Evolutionary conservation across 2,797 vertebrate genomes (phyloP).

Genomic region (Bufotes viridis): DNA sequence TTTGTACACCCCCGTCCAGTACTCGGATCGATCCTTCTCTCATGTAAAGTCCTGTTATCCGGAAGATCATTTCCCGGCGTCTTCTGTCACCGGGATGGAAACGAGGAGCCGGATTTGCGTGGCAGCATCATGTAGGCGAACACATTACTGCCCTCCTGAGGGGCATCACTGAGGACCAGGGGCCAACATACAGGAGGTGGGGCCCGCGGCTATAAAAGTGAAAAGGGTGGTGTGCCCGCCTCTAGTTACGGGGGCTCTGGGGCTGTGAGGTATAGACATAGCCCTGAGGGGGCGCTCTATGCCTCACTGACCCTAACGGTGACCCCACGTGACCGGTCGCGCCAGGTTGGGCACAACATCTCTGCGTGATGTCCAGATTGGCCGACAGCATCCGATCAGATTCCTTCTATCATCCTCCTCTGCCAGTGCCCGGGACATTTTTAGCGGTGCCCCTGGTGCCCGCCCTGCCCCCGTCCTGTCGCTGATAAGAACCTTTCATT

Average conservation of each 20-base stretch:
- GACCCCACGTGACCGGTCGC: no score
- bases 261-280: no score
- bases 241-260: no score
- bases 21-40: not conserved
- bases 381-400: not conserved
- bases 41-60: not conserved
- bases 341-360: no score
- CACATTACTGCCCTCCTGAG: not conserved
- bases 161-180: not conserved
- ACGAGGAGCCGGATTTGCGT: not conserved
- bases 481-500: slow-evolving; percentile 14
- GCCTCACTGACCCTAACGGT: no score
- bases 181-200: not conserved
- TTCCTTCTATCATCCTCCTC: not conserved
- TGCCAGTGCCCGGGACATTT: not conserved
- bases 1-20: no score
- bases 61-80: not conserved
- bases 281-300: no score
- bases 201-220: not conserved
- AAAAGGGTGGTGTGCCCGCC: no score
- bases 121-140: not conserved
- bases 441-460: not conserved
- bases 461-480: not conserved
- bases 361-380: no score
- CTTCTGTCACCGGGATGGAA: not conserved